Evolutionary conservation across 2,113 vertebrate genomes (phyloP).

Genomic region (Benitochromis conjunctus): DNA sequence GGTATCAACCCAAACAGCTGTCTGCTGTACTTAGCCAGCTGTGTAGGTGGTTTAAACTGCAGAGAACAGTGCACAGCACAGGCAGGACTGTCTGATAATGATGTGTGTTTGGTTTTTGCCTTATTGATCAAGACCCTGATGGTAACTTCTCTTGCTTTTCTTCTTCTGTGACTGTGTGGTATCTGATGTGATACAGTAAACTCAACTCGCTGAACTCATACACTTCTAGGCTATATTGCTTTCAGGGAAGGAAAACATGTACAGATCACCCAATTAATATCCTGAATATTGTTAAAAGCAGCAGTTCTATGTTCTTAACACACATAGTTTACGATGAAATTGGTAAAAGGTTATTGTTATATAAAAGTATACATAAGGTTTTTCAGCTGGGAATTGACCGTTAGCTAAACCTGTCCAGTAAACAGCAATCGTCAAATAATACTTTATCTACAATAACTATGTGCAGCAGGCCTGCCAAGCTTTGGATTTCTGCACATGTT

Average conservation of each 20-base stretch:
- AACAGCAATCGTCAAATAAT: background rate
- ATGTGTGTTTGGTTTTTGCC: constrained; percentile 18
- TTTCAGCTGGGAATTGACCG: constrained; percentile 12
- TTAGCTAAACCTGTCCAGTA: background rate
- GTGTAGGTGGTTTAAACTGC: constrained; percentile 13
- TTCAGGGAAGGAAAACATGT: background rate
- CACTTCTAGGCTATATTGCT: constrained; percentile 4
- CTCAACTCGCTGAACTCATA: background rate
- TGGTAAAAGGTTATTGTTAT: constrained; percentile 22
- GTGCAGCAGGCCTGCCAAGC: background rate
- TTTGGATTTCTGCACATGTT: background rate
- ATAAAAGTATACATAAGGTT: background rate
- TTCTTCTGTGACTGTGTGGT: constrained; percentile 39
- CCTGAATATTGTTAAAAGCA: background rate
- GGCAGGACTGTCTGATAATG: constrained; percentile 19
- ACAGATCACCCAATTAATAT: background rate
- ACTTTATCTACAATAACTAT: background rate
- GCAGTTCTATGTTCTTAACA: constrained; percentile 35
- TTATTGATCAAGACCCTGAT: background rate
- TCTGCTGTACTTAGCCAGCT: constrained; percentile 21
- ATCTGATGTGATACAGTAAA: constrained; percentile 8
- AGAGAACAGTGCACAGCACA: constrained; percentile 4
- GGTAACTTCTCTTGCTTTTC: background rate
- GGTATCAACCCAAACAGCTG: constrained; percentile 1
- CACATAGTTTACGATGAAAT: constrained; percentile 1